Base-by-base conservation (phyloP, 2,888 invertebrate species). In the Ommatoiulus sabulosus region DNA sequence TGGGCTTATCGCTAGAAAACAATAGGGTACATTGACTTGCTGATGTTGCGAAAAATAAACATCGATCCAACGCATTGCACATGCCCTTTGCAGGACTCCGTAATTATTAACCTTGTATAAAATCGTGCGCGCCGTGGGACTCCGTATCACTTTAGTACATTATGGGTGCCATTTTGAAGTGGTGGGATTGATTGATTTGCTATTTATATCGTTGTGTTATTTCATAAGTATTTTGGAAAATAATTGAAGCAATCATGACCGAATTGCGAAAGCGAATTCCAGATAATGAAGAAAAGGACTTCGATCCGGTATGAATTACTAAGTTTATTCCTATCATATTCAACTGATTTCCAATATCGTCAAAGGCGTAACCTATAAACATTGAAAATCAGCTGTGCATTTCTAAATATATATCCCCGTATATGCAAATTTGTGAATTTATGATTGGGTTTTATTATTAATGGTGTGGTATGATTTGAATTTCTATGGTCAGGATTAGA, bases 231-330 rank as follows among this genome's bases (percentile, higher is more conserved):
- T 72, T 10, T 24, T 72, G 8, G 8, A 24, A 72, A 24, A 72
- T 24, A 24, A 4, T 4, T 20, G 7, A 72, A 24, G 24, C 10
- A 44, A 87, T 52, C 46, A 87, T 87, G 87, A 48, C 87, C 6
- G 87, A 87, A 24, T 3, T 87, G 10, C 48, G 87, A 87, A 48
- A 87, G n/a, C 46, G 87, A 52, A 52, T 52, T 44, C 17, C 35
- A 20, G 24, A 87, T 17, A 87, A 87, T 57, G 87, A 87, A 17
- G 87, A 87, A 8, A 86, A 86, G 44, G 86, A 86, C 46, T 86
- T 46, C 86, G 86, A 86, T 87, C 87, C 52, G 87, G 87, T 87
- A 52, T 46, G 86, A 72, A 24, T 24, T 24, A 24, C 7, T 72
- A 24, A 12, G 46, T 52, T 52, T 72, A 52, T 72, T 72, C 10